Base-by-base conservation (phyloP, 2,888 invertebrate species). In the Drosophila kokeensis region DNA sequence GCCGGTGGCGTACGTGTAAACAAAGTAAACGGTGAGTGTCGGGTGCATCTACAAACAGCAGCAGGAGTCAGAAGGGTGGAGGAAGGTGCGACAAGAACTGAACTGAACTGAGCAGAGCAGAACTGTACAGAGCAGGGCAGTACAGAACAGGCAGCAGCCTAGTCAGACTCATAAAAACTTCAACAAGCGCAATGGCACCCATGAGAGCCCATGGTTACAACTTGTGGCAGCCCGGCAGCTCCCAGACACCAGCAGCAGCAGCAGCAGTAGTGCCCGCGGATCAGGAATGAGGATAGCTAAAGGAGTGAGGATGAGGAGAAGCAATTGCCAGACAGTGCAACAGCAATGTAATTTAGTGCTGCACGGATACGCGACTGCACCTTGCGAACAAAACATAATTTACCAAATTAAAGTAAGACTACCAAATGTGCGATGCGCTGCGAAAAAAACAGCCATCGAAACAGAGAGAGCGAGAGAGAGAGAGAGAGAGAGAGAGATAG, bases 181-280 rank as follows among this genome's bases (percentile, higher is more conserved):
- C 85, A 85, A 87, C 84, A 80, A 85, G 87, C 87, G 82, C 87
- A 85, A 85, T 85, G 80, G 87, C 78, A 87, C 87, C 84, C 84
- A 55, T 55, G 78, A 78, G 84, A 45, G 87, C 82, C 79, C 79
- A 83, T 81, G 84, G 82, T 83, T 87, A 81, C 84, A 84, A 79
- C 82, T 81, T 79, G 72, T 81, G 83, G 78, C 76, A 74, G 72
- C 83, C 69, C 38, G 54, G 72, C 60, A 72, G 66, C 60, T 55
- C 53, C 62, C 75, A 75, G 69, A 68, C 59, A 58, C 49, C 50
- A 21, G 58, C 10, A 24, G 21, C 13, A 36, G 18, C 18, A 7
- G 15, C 36, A 36, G 15, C 15, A 36, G 38, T 7, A 38, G 45
- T 21, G 15, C 15, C 45, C 45, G 24, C 15, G 45, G 15, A 45